Base-by-base conservation (phyloP, 2,888 invertebrate genomes). In the Drosophila atripex region DNA sequence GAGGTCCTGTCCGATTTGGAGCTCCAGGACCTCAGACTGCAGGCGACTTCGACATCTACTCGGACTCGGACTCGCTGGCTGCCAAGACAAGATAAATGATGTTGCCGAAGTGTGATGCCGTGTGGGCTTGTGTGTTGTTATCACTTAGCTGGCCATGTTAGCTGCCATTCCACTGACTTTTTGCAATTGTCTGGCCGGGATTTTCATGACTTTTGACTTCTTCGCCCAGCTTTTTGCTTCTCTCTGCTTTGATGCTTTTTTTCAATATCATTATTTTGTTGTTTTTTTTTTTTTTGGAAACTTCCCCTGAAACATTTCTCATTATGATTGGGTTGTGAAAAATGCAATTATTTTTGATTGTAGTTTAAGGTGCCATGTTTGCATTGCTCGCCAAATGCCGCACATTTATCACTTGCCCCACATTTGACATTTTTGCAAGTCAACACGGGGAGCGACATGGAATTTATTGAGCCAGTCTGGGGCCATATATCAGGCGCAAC, bases 271-370 rank as follows among this genome's bases (percentile, higher is more conserved):
- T 57, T 45, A 12, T 43, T 46, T 35, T 18, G 12, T 32, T 50
- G 47, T 14, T 18, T 7, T 50, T 50, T 14, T 18, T 7, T 39
- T 12, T 11, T 12, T 11, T 2, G 11, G 16, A n/a, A n/a, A 16
- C 7, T 47, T 3, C 7, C 41, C 9, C 16, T 46, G 43, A 18
- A 43, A 54, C 72, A 52, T 55, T 53, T 64, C 56, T 41, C 70
- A 71, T 86, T 75, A 88, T 86, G 83, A 86, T 88, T 75, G 28
- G 23, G 9, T 56, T 56, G 58, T 38, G 58, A 71, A 71, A 77
- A 76, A 72, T 65, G 70, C 80, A 83, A 76, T 86, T 88, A 83
- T 86, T 76, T 88, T 86, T 73, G 63, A 78, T 86, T 78, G 73
- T 64, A 60, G 45, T 51, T 64, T 56, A 64, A 82, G 80, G 88